A percentile compares a stretch with the other conserved stretches of the same genome.
These are phyloP conservation scores for Helostoma temminkii DNA, from an alignment of 2,797 vertebrate species.

Conservation along the genomic window DNA sequence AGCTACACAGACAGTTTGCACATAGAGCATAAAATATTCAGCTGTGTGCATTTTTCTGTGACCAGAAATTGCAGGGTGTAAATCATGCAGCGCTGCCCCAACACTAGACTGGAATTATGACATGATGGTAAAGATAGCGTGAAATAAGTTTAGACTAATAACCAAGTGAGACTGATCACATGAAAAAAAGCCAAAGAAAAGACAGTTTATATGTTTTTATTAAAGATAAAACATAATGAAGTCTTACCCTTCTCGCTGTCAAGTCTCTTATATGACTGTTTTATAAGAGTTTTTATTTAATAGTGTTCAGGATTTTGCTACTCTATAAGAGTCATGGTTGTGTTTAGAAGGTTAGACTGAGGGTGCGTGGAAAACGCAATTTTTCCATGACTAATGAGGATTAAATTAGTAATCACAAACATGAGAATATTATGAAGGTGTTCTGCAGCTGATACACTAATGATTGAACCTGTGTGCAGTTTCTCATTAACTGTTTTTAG, in stretches of 20 bases:
- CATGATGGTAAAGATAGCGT: not conserved
- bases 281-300: not conserved
- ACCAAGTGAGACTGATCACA: not conserved
- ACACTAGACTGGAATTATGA: not conserved
- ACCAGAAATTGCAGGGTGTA: not conserved
- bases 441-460: not conserved
- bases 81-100: not conserved
- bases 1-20: too few relatives aligned
- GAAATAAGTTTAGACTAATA: not conserved
- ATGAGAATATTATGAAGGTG: not conserved
- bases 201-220: not conserved
- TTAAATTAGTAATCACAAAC: constrained; percentile 10
- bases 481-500: not conserved
- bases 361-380: not conserved
- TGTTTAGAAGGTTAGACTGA: not conserved
- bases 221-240: not conserved
- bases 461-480: too few relatives aligned
- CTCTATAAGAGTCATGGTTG: not conserved
- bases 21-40: not conserved
- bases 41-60: not conserved
- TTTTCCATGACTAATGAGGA: not conserved
- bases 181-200: not conserved
- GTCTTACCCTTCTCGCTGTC: not conserved
- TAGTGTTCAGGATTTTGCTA: not conserved
- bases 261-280: not conserved